These are phyloP conservation scores for Phycodurus eques DNA, from an alignment of 2,113 vertebrate genomes.

Conservation along the genomic window DNA sequence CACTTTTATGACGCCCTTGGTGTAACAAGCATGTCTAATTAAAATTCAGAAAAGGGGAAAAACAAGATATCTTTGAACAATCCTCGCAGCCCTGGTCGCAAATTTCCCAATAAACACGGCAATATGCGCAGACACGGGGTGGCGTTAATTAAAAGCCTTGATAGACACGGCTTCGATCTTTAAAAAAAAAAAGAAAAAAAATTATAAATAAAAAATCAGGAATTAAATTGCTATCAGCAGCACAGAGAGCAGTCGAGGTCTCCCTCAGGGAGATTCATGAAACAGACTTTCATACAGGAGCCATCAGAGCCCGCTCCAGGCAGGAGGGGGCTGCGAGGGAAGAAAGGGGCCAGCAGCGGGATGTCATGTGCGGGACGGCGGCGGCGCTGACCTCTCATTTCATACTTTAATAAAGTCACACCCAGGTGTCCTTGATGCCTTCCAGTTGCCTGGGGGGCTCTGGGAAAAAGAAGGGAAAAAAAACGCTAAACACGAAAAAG, in stretches of 20 bases:
- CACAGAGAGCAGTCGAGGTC: slow-evolving; percentile 70
- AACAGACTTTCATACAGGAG: slow-evolving; percentile 77
- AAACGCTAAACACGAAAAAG: slow-evolving; percentile 70
- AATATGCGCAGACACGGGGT: slow-evolving; percentile 47
- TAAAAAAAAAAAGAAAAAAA: slow-evolving; percentile 33
- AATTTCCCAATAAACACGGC: slow-evolving; percentile 68
- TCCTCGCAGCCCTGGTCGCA: slow-evolving; percentile 60
- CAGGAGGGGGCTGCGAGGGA: slow-evolving; percentile 7
- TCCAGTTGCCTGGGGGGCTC: slow-evolving; percentile 72
- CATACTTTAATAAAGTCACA: slow-evolving; percentile 82
- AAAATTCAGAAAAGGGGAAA: slow-evolving; percentile 49
- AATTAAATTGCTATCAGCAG: slow-evolving; percentile 75
- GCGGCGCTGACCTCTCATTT: slow-evolving; percentile 79
- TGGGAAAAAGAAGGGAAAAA: slow-evolving; percentile 52
- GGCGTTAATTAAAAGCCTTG: slow-evolving; percentile 75
- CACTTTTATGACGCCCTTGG: slow-evolving; percentile 19
- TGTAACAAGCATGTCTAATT: slow-evolving; percentile 66
- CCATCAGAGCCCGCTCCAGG: slow-evolving; percentile 62
- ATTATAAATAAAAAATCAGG: slow-evolving; percentile 57
- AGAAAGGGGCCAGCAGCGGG: slow-evolving; percentile 69
- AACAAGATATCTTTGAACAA: slow-evolving; percentile 67
- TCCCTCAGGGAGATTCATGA: slow-evolving; percentile 76
- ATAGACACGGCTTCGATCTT: slow-evolving; percentile 70
- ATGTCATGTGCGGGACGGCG: slow-evolving; percentile 71
- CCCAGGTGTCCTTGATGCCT: slow-evolving; percentile 79